These are phyloP conservation scores for Scomber japonicus DNA, from an alignment of 2,113 vertebrate genomes.

Conservation along the genomic window DNA sequence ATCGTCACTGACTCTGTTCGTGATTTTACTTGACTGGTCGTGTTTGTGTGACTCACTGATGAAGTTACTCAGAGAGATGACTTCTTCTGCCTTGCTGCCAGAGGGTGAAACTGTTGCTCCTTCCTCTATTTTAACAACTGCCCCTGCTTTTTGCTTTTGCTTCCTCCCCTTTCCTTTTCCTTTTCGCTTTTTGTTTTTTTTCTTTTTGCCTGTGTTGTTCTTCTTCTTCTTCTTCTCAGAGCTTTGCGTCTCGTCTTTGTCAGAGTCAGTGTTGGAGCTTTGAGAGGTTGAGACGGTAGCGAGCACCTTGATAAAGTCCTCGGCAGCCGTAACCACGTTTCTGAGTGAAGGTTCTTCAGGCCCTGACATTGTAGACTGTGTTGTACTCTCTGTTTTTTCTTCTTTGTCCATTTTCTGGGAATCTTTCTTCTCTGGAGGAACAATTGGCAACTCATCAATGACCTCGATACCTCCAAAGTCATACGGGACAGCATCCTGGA, in stretches of 20 bases:
- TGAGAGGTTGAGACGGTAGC: conserved; percentile 86
- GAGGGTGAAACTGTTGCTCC: conserved; percentile 39
- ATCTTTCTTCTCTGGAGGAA: conserved; percentile 53
- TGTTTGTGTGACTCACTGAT: conserved; percentile 38
- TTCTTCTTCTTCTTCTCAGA: conserved; percentile 83
- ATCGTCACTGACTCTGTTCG: conserved; percentile 50
- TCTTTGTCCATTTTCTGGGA: conserved; percentile 34
- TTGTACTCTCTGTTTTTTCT: conserved; percentile 57
- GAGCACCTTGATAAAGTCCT: conserved; percentile 88
- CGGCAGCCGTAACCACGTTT: conserved; percentile 73
- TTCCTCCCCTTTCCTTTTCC: conserved; percentile 80
- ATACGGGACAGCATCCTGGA: conserved; percentile 87
- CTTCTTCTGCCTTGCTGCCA: conserved; percentile 63
- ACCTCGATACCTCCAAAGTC: conserved; percentile 88
- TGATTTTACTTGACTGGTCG: conserved; percentile 34
- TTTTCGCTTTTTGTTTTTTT: conserved; percentile 84
- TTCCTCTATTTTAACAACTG: conserved; percentile 29
- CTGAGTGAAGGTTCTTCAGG: conserved; percentile 76
- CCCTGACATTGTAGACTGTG: conserved; percentile 50
- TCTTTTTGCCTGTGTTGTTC: conserved; percentile 73
- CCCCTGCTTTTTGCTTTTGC: conserved; percentile 79
- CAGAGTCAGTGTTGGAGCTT: conserved; percentile 67
- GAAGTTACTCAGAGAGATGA: conserved; percentile 56
- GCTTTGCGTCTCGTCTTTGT: conserved; percentile 66
- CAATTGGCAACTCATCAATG: conserved; percentile 83